phyloP scores from a whole-genome alignment of 2,113 vertebrate genomes.

The Sphyrna mokarran region DNA sequence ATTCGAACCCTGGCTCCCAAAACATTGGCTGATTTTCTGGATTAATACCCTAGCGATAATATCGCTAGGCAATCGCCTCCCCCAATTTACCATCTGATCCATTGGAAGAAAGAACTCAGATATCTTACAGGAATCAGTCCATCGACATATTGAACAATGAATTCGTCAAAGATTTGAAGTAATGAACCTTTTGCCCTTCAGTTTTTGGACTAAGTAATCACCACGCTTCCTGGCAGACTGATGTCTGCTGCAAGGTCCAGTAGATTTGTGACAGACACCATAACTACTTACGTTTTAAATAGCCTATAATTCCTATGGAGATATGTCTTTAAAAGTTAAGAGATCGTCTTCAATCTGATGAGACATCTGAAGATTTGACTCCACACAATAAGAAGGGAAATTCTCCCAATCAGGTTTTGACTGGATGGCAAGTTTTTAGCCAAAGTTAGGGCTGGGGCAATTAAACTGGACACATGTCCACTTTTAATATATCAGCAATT shows the following conservation, averaged over 20 bases:
- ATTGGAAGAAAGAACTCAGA: background rate
- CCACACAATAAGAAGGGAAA: background rate
- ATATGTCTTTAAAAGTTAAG: background rate
- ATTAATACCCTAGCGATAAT: no score
- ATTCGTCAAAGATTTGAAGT: background rate
- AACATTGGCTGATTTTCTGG: no score
- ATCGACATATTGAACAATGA: background rate
- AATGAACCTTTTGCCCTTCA: background rate
- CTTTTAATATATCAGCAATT: background rate
- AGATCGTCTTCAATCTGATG: background rate
- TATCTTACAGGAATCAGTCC: background rate
- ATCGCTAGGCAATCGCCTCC: no score
- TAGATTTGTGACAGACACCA: background rate
- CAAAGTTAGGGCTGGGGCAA: background rate
- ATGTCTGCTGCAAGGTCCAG: background rate
- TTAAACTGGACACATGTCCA: background rate
- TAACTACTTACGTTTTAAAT: background rate
- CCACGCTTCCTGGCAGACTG: background rate
- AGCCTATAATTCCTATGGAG: background rate
- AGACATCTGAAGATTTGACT: background rate
- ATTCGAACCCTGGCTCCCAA: no score
- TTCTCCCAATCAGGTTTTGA: background rate
- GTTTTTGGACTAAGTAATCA: background rate
- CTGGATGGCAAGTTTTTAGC: background rate
- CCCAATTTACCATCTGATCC: background rate